Evolutionary conservation across 2,113 vertebrate genomes (phyloP), one percentile per base, ranked within the genome.

Genomic region (Fregetta grallaria): DNA sequence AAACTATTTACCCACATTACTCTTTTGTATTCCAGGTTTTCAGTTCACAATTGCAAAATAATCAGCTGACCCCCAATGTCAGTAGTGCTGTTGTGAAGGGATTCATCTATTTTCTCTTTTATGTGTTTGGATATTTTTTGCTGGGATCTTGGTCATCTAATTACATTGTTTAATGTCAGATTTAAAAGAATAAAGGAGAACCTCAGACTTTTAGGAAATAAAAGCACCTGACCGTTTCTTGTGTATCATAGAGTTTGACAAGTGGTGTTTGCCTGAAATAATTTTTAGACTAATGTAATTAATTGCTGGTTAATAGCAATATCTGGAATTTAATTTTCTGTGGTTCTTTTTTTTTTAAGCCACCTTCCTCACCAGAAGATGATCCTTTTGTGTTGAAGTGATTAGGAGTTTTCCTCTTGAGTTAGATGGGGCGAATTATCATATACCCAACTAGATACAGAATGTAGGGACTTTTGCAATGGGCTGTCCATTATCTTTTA

Each of bases 31-130:
- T 94, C 89, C 61, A 42, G 62, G 58, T 94, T 97, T 96, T 94
- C 85, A 89, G 78, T 86, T 94, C 76, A 75, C 18, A 13, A 94
- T 85, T 93, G 85, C 78, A 97, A 95, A 98, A 93, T 90, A 93
- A 94, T 95, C 95, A 96, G 95, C 94, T 97, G 93, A 95, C 76
- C 94, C 84, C 59, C 65, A 82, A 73, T 55, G 85, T 92, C 89
- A 91, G 87, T 92, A 66, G 90, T 58, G 58, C 95, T 96, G 91
- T 94, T 97, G 93, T 95, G 89, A 92, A 84, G 70, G 95, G 94
- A 97, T 98, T 98, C 94, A 94, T 96, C 97, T 90, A n/a, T 82
- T 92, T 95, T 95, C 81, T 82, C 76, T 94, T 87, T 63, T 79
- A 80, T 4, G 5, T 92, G 86, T 96, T 88, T 87, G 67, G 38